Conservation (phyloP, 2,888 invertebrate species). For the Ceriagrion tenellum region DNA sequence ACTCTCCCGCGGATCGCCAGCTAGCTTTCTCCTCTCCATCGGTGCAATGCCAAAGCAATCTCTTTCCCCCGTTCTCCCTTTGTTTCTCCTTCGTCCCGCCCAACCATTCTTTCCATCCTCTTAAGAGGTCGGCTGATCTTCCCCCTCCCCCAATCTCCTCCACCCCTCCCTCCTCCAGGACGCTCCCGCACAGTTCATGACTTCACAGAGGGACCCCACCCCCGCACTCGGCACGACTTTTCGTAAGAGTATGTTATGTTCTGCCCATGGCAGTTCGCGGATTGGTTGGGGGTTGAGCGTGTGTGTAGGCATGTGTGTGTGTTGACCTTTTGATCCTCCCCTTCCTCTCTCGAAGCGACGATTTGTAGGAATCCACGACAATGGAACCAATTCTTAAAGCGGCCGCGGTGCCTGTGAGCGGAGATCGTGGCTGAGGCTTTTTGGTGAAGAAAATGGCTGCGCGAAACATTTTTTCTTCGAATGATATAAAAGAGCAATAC, state of each 20-base stretch:
- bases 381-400: conserved; percentile 6
- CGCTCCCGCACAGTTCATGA: background rate
- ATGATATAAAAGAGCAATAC: background rate
- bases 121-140: too few species aligned
- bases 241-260: background rate
- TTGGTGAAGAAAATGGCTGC: background rate
- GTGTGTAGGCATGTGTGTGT: background rate
- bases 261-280: background rate
- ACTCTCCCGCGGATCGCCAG: background rate
- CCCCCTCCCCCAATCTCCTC: too few species aligned
- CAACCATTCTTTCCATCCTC: background rate
- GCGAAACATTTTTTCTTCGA: background rate
- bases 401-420: background rate
- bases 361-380: conserved; percentile 19
- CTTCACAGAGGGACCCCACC: background rate
- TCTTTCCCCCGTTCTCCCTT: background rate
- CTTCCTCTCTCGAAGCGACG: background rate
- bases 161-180: too few species aligned
- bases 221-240: conserved; percentile 15
- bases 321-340: background rate
- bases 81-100: background rate
- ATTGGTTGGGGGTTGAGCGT: background rate
- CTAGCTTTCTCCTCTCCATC: background rate
- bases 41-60: background rate
- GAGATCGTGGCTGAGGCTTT: background rate